phyloP scores from a whole-genome alignment of 92 coral and sea anemone genomes.

The Actinernus sp. region DNA sequence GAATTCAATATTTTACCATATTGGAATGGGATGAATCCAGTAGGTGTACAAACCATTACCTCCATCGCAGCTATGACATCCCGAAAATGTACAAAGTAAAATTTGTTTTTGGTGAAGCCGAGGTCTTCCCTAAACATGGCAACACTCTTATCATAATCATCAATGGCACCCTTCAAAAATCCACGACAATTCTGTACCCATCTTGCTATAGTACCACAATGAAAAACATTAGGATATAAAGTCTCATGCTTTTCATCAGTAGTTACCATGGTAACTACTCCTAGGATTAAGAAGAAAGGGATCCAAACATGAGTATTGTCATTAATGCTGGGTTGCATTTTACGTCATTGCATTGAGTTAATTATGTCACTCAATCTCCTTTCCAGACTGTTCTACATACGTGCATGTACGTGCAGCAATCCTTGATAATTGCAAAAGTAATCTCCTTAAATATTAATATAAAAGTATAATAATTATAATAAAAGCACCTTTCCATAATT shows the following conservation, averaged over 20 bases:
- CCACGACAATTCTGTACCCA: slow-evolving; percentile 36
- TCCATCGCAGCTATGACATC: slow-evolving; percentile 17
- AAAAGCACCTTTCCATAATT: too few relatives aligned
- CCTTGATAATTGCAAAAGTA: too few relatives aligned
- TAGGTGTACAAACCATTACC: not conserved
- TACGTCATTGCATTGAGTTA: too few relatives aligned
- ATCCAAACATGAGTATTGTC: not conserved
- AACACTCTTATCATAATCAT: slow-evolving; percentile 45
- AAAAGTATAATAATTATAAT: too few relatives aligned
- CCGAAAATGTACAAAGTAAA: slow-evolving; percentile 32
- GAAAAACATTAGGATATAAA: slow-evolving; percentile 47
- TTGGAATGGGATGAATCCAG: not conserved
- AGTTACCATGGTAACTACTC: slow-evolving; percentile 56
- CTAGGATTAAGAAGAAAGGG: slow-evolving; percentile 7
- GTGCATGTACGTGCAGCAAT: too few relatives aligned
- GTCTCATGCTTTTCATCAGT: slow-evolving; percentile 37
- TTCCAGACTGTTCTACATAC: too few relatives aligned
- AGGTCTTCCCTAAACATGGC: slow-evolving; percentile 38
- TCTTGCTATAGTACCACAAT: slow-evolving; percentile 23
- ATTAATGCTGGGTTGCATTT: too few relatives aligned
- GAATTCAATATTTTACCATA: not conserved
- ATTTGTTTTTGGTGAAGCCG: slow-evolving; percentile 23
- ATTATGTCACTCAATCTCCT: too few relatives aligned
- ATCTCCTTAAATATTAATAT: too few relatives aligned
- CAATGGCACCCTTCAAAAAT: too few relatives aligned